Conservation (phyloP, 1,140 invertebrate genomes). For the Drosophila bocqueti region DNA sequence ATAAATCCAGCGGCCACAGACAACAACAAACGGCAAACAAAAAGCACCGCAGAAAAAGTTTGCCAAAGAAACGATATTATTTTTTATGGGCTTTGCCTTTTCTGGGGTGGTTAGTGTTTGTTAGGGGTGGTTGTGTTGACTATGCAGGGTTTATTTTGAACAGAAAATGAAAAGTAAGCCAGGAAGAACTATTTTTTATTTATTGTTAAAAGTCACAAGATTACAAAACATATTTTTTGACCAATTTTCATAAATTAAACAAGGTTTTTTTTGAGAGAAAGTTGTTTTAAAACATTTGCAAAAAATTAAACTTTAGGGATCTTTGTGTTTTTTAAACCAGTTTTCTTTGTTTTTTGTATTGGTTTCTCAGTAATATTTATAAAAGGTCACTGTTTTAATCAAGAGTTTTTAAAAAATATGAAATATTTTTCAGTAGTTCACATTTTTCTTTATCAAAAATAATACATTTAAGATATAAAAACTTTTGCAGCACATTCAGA, state of each 20-base stretch:
- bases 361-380: too few relatives aligned
- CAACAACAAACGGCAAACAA: constrained; percentile 47
- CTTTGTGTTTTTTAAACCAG: not conserved
- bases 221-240: not conserved
- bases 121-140: constrained; percentile 21
- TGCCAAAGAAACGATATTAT: constrained; percentile 24
- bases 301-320: too few relatives aligned
- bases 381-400: not conserved
- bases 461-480: not conserved
- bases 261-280: too few relatives aligned
- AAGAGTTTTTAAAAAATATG: not conserved
- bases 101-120: constrained; percentile 17
- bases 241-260: too few relatives aligned
- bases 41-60: constrained; percentile 36
- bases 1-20: constrained; percentile 74
- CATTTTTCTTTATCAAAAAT: not conserved
- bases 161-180: not conserved
- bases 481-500: not conserved
- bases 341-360: too few relatives aligned
- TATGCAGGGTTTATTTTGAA: not conserved
- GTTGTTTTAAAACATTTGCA: too few relatives aligned
- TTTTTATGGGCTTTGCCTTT: constrained; percentile 24
- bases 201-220: not conserved
- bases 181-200: not conserved
- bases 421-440: not conserved